Percentiles rank a stretch among this genome's conserved stretches.
phyloP scores from a whole-genome alignment of 1,140 invertebrate species.

The Pogonognathellus flavescens region DNA sequence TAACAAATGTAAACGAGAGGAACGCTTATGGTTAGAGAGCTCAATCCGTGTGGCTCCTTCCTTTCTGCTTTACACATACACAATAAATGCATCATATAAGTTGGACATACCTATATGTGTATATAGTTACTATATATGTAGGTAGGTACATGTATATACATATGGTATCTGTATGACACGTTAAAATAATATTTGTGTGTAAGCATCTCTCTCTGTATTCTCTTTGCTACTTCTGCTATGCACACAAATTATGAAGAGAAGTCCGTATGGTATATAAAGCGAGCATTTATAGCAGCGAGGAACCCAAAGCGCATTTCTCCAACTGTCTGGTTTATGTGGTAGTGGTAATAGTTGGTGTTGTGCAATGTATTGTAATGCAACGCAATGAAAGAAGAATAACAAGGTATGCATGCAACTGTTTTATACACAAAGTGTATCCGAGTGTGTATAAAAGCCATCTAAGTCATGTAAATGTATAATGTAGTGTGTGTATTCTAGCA shows the following conservation, averaged over 20 bases:
- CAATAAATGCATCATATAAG: no score
- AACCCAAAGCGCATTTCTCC: background rate
- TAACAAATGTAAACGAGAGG: no score
- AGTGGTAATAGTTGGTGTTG: background rate
- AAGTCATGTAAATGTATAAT: background rate
- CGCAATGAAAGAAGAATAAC: background rate
- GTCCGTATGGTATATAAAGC: background rate
- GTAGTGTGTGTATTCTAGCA: conserved; percentile 7
- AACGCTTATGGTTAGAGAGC: no score
- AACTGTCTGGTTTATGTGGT: background rate
- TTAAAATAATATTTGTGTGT: background rate
- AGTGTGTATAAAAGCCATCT: background rate
- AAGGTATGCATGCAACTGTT: background rate
- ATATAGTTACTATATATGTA: no score
- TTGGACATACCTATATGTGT: no score
- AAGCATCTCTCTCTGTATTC: background rate
- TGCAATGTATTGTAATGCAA: conserved; percentile 1
- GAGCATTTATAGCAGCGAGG: background rate
- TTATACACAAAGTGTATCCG: no score
- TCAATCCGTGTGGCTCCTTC: no score
- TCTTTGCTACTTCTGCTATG: background rate
- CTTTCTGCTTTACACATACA: no score
- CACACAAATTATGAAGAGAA: background rate
- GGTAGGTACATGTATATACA: background rate
- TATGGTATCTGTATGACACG: background rate